phyloP scores from a whole-genome alignment of 2,113 vertebrate genomes.

The Tragelaphus strepsiceros region DNA sequence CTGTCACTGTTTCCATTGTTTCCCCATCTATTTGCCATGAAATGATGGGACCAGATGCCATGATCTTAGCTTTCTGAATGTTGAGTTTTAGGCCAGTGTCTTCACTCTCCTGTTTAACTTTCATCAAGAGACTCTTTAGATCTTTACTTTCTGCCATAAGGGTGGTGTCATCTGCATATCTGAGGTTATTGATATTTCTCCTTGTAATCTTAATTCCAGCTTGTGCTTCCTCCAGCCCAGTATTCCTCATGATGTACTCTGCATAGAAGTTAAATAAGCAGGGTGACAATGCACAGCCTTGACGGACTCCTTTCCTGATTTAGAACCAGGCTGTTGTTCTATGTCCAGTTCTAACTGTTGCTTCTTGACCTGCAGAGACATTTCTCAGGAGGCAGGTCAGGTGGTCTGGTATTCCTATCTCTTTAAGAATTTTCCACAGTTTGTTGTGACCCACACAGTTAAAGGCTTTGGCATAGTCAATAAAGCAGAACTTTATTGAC shows the following conservation, averaged over 20 bases:
- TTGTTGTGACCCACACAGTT: neutral
- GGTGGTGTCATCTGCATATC: neutral
- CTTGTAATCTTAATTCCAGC: neutral
- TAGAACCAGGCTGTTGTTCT: neutral
- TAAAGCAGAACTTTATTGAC: neutral
- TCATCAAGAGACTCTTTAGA: neutral
- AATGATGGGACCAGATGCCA: neutral
- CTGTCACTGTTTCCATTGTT: neutral
- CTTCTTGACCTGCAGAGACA: neutral
- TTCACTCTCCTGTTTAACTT: neutral
- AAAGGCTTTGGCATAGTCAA: neutral
- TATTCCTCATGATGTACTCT: neutral
- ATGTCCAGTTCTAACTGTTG: neutral
- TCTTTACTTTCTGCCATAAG: neutral
- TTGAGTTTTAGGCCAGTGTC: neutral
- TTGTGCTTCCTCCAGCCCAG: neutral
- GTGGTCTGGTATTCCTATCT: neutral
- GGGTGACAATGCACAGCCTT: neutral
- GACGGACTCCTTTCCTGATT: neutral
- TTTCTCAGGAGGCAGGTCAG: neutral
- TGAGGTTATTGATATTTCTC: neutral
- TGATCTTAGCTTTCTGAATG: neutral
- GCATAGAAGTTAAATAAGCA: neutral
- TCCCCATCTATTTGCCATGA: neutral
- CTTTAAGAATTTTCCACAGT: neutral